Conservation (phyloP, 2,797 vertebrate species). For the Peromyscus eremicus region DNA sequence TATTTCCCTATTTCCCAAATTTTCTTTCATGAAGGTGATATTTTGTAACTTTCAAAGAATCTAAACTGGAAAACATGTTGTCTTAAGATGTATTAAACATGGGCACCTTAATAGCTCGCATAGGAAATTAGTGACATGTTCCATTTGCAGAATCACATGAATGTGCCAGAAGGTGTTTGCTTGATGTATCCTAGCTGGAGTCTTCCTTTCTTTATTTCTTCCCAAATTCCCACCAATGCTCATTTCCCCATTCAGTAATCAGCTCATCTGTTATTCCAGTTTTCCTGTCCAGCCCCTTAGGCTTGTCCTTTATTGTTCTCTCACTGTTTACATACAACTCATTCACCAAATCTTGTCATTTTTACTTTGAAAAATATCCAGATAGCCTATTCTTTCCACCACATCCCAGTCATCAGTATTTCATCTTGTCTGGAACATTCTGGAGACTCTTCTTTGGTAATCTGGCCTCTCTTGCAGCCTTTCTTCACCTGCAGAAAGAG, state of each 20-base stretch:
- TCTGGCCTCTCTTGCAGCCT: not conserved
- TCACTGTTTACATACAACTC: not conserved
- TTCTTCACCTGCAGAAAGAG: not conserved
- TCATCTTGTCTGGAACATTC: not conserved
- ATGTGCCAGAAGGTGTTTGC: not conserved
- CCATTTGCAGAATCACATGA: not conserved
- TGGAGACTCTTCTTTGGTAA: not conserved
- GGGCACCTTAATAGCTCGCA: not conserved
- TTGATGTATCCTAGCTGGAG: not conserved
- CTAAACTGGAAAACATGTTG: not conserved
- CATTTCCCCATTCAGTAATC: not conserved
- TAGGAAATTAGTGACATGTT: not conserved
- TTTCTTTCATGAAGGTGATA: not conserved
- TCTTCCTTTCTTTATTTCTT: not conserved
- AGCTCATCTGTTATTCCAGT: not conserved
- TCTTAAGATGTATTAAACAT: not conserved
- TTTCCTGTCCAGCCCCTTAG: not conserved
- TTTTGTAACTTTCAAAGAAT: slow-evolving; percentile 18
- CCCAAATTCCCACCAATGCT: not conserved
- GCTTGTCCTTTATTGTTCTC: not conserved
- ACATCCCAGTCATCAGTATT: not conserved
- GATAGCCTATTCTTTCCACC: not conserved
- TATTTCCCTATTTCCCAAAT: not conserved
- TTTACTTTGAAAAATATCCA: not conserved
- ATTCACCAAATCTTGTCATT: not conserved